Conservation (phyloP, 64 coral and sea anemone species). For the Cladopsammia gracilis region DNA sequence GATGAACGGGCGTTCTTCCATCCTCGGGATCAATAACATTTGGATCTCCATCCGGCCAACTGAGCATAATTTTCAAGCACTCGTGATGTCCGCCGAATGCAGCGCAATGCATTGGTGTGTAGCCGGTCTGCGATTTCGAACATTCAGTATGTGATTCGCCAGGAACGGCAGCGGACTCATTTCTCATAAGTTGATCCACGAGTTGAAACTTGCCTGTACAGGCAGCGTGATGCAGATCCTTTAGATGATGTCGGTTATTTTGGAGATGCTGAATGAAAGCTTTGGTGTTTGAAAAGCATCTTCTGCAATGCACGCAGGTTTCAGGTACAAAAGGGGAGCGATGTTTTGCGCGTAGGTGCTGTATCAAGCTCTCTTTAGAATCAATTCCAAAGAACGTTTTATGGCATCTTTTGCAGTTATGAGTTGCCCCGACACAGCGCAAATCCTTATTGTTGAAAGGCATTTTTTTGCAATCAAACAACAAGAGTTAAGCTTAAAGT, state of each 20-base stretch:
- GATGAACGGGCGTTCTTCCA: slow-evolving; percentile 82
- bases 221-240: slow-evolving; percentile 72
- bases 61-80: slow-evolving; percentile 74
- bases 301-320: slow-evolving; percentile 29
- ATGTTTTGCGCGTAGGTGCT: slow-evolving; percentile 38
- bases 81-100: slow-evolving; percentile 77
- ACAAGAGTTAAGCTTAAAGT: no score
- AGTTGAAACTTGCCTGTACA: slow-evolving; percentile 68
- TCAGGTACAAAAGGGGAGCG: not conserved
- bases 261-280: slow-evolving; percentile 64
- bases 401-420: not conserved
- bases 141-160: slow-evolving; percentile 56
- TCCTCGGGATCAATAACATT: slow-evolving; percentile 58
- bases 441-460: slow-evolving; percentile 40
- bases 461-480: slow-evolving; percentile 16
- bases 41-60: slow-evolving; percentile 67
- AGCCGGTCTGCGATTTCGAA: slow-evolving; percentile 13
- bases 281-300: slow-evolving; percentile 2
- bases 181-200: slow-evolving; percentile 46
- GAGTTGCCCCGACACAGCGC: slow-evolving; percentile 40
- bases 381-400: slow-evolving; percentile 20
- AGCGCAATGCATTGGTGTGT: slow-evolving; percentile 83
- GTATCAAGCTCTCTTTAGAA: slow-evolving; percentile 19
- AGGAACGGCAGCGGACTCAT: slow-evolving; percentile 17
- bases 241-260: slow-evolving; percentile 34